These are phyloP conservation scores for Amiota minor DNA, from an alignment of 2,888 invertebrate genomes.

Conservation along the genomic window DNA sequence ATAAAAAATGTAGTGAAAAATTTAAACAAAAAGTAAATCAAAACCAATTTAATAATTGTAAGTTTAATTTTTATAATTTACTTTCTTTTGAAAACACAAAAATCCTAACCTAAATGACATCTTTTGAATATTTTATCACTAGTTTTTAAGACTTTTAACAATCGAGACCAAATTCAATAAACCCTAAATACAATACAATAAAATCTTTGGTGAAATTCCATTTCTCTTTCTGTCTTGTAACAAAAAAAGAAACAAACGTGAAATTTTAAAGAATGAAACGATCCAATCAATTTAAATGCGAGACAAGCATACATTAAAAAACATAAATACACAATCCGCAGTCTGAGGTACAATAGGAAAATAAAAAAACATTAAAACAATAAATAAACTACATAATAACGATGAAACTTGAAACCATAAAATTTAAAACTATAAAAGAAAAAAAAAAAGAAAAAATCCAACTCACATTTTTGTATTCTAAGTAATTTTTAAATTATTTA, in stretches of 20 bases:
- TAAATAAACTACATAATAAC: constrained; percentile 1
- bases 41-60: too few relatives aligned
- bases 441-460: background rate
- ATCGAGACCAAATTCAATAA: constrained; percentile 10
- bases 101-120: too few relatives aligned
- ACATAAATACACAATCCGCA: constrained; percentile 37
- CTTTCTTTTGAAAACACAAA: too few relatives aligned
- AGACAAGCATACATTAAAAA: constrained; percentile 44
- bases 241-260: constrained; percentile 53
- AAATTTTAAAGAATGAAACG: constrained; percentile 56
- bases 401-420: constrained; percentile 23
- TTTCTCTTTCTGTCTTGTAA: constrained; percentile 58
- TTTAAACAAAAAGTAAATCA: too few relatives aligned
- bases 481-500: background rate
- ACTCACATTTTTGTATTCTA: background rate
- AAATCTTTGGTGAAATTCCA: constrained; percentile 62
- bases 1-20: too few relatives aligned
- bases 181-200: constrained; percentile 28
- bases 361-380: background rate
- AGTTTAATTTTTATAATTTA: too few relatives aligned
- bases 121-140: too few relatives aligned
- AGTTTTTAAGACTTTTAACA: background rate
- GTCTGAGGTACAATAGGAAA: constrained; percentile 21
- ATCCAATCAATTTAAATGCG: constrained; percentile 66
- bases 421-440: constrained; percentile 13